Evolutionary conservation across 2,113 vertebrate species (phyloP).

Genomic region (Oreocharis arfaki): DNA sequence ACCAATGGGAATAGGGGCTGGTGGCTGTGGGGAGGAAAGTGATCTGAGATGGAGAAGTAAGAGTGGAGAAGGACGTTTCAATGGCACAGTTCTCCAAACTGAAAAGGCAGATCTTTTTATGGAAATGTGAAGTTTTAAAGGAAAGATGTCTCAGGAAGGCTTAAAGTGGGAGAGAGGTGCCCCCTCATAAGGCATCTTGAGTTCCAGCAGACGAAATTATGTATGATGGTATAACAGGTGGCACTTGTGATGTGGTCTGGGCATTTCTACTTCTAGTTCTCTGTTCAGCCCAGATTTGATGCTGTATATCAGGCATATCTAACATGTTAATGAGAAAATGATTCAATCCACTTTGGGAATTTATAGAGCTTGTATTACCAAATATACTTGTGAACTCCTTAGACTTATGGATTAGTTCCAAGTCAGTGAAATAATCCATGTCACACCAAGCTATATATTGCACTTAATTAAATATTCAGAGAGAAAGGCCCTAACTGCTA

Average conservation of each 20-base stretch:
- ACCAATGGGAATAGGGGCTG: background rate
- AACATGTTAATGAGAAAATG: background rate
- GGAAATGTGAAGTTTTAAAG: background rate
- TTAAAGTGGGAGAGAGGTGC: background rate
- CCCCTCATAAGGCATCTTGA: background rate
- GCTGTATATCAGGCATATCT: background rate
- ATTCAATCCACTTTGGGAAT: background rate
- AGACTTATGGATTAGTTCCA: background rate
- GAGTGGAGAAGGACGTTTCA: background rate
- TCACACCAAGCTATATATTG: background rate
- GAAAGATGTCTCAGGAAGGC: background rate
- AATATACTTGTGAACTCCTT: background rate
- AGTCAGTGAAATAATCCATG: background rate
- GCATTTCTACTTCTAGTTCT: background rate
- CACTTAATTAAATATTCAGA: background rate
- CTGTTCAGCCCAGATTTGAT: background rate
- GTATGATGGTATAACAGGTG: background rate
- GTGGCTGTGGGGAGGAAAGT: fast-evolving
- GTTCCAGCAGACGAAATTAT: background rate
- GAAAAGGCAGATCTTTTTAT: background rate
- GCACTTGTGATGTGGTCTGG: background rate
- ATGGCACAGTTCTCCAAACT: background rate
- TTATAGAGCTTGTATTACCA: background rate
- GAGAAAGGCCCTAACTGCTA: background rate
- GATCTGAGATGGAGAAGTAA: background rate